These are phyloP conservation scores for Neopelma chrysocephalum DNA, from an alignment of 2,797 vertebrate species.

Conservation along the genomic window DNA sequence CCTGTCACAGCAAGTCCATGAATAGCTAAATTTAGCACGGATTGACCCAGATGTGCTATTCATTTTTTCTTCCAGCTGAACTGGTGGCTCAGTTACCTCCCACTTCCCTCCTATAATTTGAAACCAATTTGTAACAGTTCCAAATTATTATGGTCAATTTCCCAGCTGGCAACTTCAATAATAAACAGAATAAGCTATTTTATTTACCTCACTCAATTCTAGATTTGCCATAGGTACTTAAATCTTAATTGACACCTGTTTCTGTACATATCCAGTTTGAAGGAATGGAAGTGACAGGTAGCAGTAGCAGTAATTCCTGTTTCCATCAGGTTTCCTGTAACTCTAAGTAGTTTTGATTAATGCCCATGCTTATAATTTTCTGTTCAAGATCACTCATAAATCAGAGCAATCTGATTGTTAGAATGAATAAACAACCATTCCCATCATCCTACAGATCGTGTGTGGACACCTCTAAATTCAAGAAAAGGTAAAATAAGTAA, in stretches of 20 bases:
- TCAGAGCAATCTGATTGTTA: not conserved
- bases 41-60: not conserved
- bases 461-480: not conserved
- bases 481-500: not conserved
- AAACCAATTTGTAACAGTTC: not conserved
- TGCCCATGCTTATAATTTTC: not conserved
- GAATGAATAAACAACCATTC: not conserved
- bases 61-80: not conserved
- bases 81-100: not conserved
- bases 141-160: not conserved
- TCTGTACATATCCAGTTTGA: not conserved
- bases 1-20: not conserved
- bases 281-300: not conserved
- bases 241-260: constrained; percentile 14
- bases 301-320: not conserved
- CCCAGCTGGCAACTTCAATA: not conserved
- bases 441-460: not conserved
- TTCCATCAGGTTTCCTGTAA: not conserved
- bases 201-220: not conserved
- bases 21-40: not conserved
- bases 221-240: not conserved
- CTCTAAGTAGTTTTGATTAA: not conserved
- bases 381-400: not conserved
- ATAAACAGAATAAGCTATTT: not conserved
- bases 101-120: not conserved